A percentile compares a stretch with the other conserved stretches of the same genome.
These are phyloP conservation scores for Tuta absoluta DNA, from an alignment of 2,888 invertebrate species.

Conservation along the genomic window DNA sequence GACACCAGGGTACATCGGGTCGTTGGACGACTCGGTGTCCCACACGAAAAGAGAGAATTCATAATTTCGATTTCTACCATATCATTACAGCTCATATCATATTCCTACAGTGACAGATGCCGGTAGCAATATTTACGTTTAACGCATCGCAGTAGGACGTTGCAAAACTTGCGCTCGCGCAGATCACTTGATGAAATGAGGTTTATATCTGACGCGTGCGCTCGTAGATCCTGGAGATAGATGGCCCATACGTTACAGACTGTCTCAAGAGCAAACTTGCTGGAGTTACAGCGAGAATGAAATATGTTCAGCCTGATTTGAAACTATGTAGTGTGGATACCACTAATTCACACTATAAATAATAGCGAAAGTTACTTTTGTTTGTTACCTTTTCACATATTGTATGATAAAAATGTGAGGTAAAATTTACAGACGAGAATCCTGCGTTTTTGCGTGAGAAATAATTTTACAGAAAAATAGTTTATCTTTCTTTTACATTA, in stretches of 20 bases:
- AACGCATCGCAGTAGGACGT: background rate
- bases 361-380: too few species aligned
- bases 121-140: background rate
- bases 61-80: too few species aligned
- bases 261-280: background rate
- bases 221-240: constrained; percentile 5
- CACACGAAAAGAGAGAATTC: too few species aligned
- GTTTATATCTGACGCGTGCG: background rate
- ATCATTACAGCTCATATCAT: background rate
- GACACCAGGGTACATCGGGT: too few species aligned
- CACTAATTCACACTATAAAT: too few species aligned
- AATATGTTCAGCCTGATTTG: constrained; percentile 2
- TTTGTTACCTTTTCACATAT: too few species aligned
- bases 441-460: too few species aligned
- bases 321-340: background rate
- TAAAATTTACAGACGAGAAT: too few species aligned
- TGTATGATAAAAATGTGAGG: too few species aligned
- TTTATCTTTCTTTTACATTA: too few species aligned
- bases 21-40: too few species aligned
- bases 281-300: background rate
- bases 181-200: constrained; percentile 14
- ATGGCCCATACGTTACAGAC: background rate
- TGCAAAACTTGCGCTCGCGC: background rate
- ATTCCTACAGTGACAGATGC: background rate
- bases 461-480: too few species aligned